A percentile compares a stretch with the other conserved stretches of the same genome.
Conservation (phyloP, 2,113 vertebrate genomes). For the Ibidorhyncha struthersii region DNA sequence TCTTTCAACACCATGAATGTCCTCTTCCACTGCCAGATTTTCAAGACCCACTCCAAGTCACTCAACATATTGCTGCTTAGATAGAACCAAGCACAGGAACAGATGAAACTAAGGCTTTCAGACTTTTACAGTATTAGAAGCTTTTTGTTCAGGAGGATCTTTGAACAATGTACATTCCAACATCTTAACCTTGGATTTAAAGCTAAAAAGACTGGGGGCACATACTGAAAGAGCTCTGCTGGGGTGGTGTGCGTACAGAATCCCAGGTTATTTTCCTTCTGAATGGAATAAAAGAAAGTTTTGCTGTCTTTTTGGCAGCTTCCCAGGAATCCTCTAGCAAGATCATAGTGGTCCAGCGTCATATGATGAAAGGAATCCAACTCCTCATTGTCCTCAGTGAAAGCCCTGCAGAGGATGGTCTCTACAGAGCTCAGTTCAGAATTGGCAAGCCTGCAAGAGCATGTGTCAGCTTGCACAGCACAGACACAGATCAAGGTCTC, state of each 20-base stretch:
- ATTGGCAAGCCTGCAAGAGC: background rate
- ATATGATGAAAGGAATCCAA: background rate
- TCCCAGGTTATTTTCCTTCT: conserved; percentile 19
- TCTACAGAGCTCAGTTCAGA: background rate
- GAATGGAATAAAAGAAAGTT: conserved; percentile 41
- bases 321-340: background rate
- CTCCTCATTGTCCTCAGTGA: background rate
- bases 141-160: conserved; percentile 17
- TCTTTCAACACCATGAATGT: background rate
- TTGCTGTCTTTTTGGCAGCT: conserved; percentile 26
- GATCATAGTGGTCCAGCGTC: background rate
- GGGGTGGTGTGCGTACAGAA: background rate
- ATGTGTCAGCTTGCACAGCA: background rate
- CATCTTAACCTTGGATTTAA: conserved; percentile 45
- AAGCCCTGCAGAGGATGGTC: conserved; percentile 12
- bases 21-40: background rate
- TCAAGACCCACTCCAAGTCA: conserved; percentile 6
- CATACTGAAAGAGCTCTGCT: background rate
- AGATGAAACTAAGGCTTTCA: conserved; percentile 2
- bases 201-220: background rate
- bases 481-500: background rate
- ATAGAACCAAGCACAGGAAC: background rate
- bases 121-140: background rate
- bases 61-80: background rate
- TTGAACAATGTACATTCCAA: background rate